Evolutionary conservation across 1,140 invertebrate species (phyloP).

Genomic region (Drosophila rhopaloa): DNA sequence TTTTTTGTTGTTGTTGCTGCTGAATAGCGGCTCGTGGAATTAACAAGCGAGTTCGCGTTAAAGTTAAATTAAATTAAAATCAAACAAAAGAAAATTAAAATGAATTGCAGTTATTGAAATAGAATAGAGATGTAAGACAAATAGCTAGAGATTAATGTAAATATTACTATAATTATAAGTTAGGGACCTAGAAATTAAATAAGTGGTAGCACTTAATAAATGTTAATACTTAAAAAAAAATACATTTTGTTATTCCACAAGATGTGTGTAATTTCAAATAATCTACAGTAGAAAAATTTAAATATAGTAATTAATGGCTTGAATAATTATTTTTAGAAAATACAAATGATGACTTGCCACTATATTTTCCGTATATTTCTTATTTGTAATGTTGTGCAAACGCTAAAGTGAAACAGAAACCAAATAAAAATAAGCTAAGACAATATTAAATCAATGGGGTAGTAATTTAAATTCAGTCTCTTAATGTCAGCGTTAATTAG

Average conservation of each 20-base stretch:
- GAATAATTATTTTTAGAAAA: not conserved
- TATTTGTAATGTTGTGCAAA: not conserved
- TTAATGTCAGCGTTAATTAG: constrained; percentile 83
- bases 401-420: not conserved
- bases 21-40: constrained; percentile 60
- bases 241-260: too few species aligned
- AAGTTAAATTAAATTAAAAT: constrained; percentile 78
- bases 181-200: not conserved
- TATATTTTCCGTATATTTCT: too few species aligned
- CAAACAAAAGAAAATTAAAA: constrained; percentile 69
- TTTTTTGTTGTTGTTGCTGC: constrained; percentile 22
- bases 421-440: constrained; percentile 23
- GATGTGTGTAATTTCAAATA: not conserved
- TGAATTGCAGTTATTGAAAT: constrained; percentile 49
- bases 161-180: not conserved
- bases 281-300: not conserved
- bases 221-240: not conserved
- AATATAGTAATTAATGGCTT: not conserved
- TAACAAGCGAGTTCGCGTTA: constrained; percentile 59
- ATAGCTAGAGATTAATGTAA: constrained; percentile 26
- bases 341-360: not conserved
- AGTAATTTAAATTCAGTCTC: constrained; percentile 76
- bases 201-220: not conserved
- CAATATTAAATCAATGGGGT: constrained; percentile 14
- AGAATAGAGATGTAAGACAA: constrained; percentile 60